phyloP scores from a whole-genome alignment of 2,797 vertebrate species.

The Pampus argenteus region DNA sequence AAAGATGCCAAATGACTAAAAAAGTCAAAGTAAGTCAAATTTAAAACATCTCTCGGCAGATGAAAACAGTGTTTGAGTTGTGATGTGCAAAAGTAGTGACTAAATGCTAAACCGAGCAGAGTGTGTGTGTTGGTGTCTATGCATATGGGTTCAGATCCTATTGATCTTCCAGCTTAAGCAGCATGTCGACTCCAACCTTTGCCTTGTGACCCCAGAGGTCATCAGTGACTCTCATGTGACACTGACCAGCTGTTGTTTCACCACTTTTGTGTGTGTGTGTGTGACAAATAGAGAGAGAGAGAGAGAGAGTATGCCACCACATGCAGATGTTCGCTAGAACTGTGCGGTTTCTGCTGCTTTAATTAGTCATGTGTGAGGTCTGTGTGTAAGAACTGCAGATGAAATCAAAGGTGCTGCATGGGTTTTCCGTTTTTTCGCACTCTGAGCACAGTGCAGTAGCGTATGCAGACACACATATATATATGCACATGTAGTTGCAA shows the following conservation, averaged over 20 bases:
- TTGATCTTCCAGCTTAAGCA: slow-evolving; percentile 26
- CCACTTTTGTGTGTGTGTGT: slow-evolving; percentile 4
- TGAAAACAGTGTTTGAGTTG: too few relatives aligned
- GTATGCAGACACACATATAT: background rate
- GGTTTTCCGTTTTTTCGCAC: slow-evolving; percentile 6
- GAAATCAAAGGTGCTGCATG: slow-evolving; percentile 6
- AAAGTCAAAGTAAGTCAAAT: too few relatives aligned
- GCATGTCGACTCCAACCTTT: slow-evolving; percentile 32
- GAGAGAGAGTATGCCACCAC: background rate
- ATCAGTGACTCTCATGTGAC: slow-evolving; percentile 19
- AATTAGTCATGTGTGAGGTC: slow-evolving; percentile 53
- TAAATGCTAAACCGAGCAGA: too few relatives aligned
- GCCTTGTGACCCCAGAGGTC: slow-evolving; percentile 15
- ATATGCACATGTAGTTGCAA: background rate
- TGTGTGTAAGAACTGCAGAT: background rate
- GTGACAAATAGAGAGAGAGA: background rate
- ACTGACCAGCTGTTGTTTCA: slow-evolving; percentile 44
- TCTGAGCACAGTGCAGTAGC: background rate
- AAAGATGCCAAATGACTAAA: background rate
- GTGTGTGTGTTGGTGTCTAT: background rate
- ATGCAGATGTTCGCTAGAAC: slow-evolving; percentile 36
- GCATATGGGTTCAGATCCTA: slow-evolving; percentile 5
- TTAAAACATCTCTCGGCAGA: too few relatives aligned
- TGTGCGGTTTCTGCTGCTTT: slow-evolving; percentile 26
- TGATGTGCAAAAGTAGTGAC: background rate